Conservation (phyloP, 2,888 invertebrate genomes). For the Pecten maximus region DNA sequence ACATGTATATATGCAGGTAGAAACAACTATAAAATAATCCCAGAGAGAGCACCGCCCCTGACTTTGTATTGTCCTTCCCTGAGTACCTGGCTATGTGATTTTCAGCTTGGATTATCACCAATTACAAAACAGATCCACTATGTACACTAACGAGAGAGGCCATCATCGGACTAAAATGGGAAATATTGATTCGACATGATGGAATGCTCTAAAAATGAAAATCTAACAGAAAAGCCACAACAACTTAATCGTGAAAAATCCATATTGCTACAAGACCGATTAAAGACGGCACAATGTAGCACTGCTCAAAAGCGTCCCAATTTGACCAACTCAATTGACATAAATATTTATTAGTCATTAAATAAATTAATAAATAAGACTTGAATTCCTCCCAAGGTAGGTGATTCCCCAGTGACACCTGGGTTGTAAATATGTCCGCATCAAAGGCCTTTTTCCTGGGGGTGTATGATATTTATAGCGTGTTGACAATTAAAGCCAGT, state of each 20-base stretch:
- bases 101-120: constrained; percentile 10
- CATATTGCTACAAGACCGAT: not conserved
- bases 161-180: not conserved
- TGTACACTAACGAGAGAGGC: constrained; percentile 1
- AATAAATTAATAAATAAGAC: constrained; percentile 14
- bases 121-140: not conserved
- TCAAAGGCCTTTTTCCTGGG: not conserved
- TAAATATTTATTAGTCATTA: constrained; percentile 13
- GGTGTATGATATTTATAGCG: constrained; percentile 15
- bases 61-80: not conserved
- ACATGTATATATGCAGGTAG: no score
- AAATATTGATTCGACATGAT: not conserved
- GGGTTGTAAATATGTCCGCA: not conserved
- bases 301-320: not conserved
- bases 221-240: constrained; percentile 1
- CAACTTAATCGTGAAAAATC: constrained; percentile 15
- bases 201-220: not conserved
- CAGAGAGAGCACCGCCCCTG: not conserved
- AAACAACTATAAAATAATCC: no score
- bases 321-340: not conserved
- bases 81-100: not conserved
- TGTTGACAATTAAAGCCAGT: constrained; percentile 10
- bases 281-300: not conserved
- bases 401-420: not conserved
- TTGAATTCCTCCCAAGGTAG: constrained; percentile 7